phyloP scores from a whole-genome alignment of 2,113 vertebrate genomes.

The Nothoprocta perdicaria region DNA sequence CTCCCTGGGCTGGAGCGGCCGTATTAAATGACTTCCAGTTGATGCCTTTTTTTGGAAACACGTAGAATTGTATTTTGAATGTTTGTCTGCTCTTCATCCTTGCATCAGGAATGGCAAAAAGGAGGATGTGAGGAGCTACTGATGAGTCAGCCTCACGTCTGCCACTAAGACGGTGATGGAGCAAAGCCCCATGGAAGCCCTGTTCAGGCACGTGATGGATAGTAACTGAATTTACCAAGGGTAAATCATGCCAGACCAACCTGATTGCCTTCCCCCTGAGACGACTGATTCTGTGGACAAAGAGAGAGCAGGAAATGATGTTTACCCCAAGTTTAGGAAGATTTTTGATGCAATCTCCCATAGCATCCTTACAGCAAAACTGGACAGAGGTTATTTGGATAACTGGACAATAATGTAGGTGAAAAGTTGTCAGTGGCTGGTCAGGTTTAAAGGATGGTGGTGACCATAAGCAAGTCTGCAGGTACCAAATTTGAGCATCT shows the following conservation, averaged over 20 bases:
- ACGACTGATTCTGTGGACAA: not conserved
- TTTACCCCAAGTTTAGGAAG: not conserved
- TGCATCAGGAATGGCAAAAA: not conserved
- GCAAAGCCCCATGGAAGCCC: not conserved
- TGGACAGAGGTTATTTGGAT: not conserved
- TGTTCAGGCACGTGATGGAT: not conserved
- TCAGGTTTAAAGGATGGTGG: not conserved
- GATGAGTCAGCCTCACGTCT: not conserved
- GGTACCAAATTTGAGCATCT: not conserved
- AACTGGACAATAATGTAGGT: not conserved
- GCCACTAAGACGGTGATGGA: not conserved
- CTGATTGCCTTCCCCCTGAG: rapidly evolving
- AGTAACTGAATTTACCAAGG: not conserved
- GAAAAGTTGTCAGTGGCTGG: not conserved
- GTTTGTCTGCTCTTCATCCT: not conserved
- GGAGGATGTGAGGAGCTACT: not conserved
- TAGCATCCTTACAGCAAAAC: not conserved
- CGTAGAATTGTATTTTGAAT: not conserved
- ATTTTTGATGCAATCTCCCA: not conserved
- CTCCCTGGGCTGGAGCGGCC: not conserved
- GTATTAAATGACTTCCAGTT: no score
- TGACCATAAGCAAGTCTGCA: not conserved
- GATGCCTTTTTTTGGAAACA: not conserved
- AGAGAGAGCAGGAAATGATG: not conserved
- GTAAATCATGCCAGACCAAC: no score